Percentiles rank a stretch among this genome's conserved stretches.
These are phyloP conservation scores for Leucoraja ocellata DNA, from an alignment of 2,797 vertebrate species.

Conservation along the genomic window DNA sequence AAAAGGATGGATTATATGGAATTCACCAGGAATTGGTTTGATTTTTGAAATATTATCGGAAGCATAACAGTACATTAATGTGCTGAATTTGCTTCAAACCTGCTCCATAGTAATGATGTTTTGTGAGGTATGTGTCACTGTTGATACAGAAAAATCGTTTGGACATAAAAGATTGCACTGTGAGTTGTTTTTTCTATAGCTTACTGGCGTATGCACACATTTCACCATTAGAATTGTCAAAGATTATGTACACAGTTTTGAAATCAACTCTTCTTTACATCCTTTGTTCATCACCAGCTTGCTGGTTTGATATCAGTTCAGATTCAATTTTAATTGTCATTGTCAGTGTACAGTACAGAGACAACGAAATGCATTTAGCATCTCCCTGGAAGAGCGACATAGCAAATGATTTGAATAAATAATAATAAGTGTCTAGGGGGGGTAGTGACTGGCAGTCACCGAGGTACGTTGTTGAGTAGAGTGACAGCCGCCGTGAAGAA, in stretches of 20 bases:
- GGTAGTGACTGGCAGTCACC: too few species aligned
- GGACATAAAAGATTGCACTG: not conserved
- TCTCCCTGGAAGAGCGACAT: too few species aligned
- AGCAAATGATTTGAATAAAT: too few species aligned
- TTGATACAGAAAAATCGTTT: not conserved
- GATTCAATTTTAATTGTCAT: too few species aligned
- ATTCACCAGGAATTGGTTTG: not conserved
- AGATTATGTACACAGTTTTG: not conserved
- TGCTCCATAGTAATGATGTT: not conserved
- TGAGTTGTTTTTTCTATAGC: not conserved
- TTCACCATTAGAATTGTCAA: not conserved
- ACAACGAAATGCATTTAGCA: too few species aligned
- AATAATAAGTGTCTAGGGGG: too few species aligned
- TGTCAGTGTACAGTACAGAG: too few species aligned
- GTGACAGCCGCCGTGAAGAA: too few species aligned
- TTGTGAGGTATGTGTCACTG: too few species aligned
- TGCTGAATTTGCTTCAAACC: not conserved
- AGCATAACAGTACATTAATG: slow-evolving; percentile 1
- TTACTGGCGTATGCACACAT: too few species aligned
- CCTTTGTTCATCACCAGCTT: not conserved
- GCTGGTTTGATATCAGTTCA: not conserved
- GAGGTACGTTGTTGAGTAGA: too few species aligned
- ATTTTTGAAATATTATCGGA: slow-evolving; percentile 14
- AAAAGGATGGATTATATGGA: slow-evolving; percentile 30
- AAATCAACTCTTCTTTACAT: not conserved